Percentiles rank a stretch among this genome's conserved stretches.
These are phyloP conservation scores for Cephalotes varians DNA, from an alignment of 2,888 invertebrate genomes.

Conservation along the genomic window DNA sequence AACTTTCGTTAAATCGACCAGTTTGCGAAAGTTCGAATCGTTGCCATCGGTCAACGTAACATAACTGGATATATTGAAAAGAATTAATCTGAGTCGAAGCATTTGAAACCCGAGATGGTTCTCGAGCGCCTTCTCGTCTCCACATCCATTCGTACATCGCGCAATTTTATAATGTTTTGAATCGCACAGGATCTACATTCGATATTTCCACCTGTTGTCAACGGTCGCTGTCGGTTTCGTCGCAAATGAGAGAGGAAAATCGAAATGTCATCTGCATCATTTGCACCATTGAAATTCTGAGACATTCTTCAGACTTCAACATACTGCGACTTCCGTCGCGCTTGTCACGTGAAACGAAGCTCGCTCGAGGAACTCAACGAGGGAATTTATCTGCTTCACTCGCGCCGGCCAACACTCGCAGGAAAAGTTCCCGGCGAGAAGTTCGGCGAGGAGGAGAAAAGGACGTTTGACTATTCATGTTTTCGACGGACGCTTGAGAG, in stretches of 20 bases:
- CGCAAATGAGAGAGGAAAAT: not conserved
- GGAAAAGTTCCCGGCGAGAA: slow-evolving; percentile 10
- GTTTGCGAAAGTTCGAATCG: slow-evolving; percentile 35
- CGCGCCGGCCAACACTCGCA: not conserved
- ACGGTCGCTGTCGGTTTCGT: not conserved
- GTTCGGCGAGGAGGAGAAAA: not conserved
- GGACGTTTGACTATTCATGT: slow-evolving; percentile 44
- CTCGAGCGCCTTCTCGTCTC: slow-evolving; percentile 32
- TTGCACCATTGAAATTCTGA: not conserved
- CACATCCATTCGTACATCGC: slow-evolving; percentile 45
- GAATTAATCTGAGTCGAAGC: slow-evolving; percentile 61
- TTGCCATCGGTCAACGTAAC: slow-evolving; percentile 33
- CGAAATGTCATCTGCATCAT: not conserved
- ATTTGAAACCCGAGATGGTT: slow-evolving; percentile 34
- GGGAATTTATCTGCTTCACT: not conserved
- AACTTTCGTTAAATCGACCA: slow-evolving; percentile 50
- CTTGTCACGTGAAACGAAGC: not conserved
- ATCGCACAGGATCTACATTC: not conserved
- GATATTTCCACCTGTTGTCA: slow-evolving; percentile 8
- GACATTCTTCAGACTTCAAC: not conserved
- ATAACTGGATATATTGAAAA: slow-evolving; percentile 46
- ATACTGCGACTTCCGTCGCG: not conserved
- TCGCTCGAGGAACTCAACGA: not conserved
- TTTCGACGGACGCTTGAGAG: slow-evolving; percentile 38
- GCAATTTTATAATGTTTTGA: slow-evolving; percentile 14